phyloP scores from a whole-genome alignment of 2,888 invertebrate species.

The Eilema sororculum region DNA sequence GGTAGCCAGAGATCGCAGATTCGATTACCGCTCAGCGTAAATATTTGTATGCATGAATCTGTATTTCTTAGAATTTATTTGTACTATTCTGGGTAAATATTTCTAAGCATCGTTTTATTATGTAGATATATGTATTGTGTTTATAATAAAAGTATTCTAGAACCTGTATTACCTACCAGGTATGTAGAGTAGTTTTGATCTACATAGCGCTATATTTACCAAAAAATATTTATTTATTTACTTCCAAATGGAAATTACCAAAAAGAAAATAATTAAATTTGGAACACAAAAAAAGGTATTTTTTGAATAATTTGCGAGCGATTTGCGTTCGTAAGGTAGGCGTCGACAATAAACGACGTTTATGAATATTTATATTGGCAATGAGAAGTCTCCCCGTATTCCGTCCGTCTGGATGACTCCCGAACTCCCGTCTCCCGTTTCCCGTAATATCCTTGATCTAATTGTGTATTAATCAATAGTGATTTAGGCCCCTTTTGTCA shows the following conservation, averaged over 20 bases:
- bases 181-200: no score
- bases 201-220: no score
- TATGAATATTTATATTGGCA: conserved; percentile 78
- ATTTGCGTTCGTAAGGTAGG: conserved; percentile 48
- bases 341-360: conserved; percentile 56
- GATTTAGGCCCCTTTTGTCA: not conserved
- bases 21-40: not conserved
- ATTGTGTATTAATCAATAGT: conserved; percentile 41
- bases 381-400: conserved; percentile 74
- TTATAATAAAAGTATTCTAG: no score
- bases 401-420: conserved; percentile 60
- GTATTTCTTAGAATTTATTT: no score
- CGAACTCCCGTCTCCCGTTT: conserved; percentile 26
- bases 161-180: no score
- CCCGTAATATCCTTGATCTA: conserved; percentile 44
- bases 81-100: no score
- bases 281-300: conserved; percentile 22
- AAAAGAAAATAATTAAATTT: conserved; percentile 27
- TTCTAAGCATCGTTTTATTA: no score
- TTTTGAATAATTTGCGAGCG: conserved; percentile 40
- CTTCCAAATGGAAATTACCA: conserved; percentile 12
- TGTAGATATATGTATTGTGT: no score
- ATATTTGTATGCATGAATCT: not conserved
- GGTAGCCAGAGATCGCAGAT: not conserved
- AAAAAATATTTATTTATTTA: not conserved